Evolutionary conservation across 2,113 vertebrate species (phyloP).

Genomic region (Herpetotheres cachinnans): DNA sequence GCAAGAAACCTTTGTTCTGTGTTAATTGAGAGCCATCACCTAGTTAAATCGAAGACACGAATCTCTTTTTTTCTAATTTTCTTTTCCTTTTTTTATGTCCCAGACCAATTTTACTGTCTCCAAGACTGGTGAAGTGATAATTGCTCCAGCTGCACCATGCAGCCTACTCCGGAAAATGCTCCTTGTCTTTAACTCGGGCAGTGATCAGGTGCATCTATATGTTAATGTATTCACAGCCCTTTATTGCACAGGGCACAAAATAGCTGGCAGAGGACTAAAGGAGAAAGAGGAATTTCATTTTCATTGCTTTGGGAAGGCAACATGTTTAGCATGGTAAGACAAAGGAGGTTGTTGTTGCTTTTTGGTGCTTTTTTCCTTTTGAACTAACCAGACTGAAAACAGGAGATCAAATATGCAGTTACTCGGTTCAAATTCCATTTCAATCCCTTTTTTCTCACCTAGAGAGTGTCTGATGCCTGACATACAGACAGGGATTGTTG

Average conservation of each 20-base stretch:
- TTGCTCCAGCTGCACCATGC: background rate
- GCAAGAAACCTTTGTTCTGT: background rate
- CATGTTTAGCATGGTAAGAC: background rate
- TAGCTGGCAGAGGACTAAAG: background rate
- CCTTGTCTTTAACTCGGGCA: background rate
- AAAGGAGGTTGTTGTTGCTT: background rate
- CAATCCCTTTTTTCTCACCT: background rate
- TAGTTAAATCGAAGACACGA: background rate
- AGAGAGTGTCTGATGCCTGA: background rate
- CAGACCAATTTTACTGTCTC: background rate
- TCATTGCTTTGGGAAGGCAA: background rate
- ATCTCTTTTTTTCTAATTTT: background rate
- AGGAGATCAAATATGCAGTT: background rate
- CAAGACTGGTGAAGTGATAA: background rate
- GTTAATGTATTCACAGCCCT: background rate
- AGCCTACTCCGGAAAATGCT: background rate
- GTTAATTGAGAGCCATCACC: background rate
- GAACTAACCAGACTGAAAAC: background rate
- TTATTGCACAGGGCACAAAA: background rate
- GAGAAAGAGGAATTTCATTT: background rate
- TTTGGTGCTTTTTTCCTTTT: background rate
- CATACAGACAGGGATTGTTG: background rate
- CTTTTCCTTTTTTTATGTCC: background rate
- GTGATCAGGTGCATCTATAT: background rate
- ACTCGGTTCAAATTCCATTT: background rate